Evolutionary conservation across 2,888 invertebrate genomes (phyloP).

Genomic region (Resseliella maxima): DNA sequence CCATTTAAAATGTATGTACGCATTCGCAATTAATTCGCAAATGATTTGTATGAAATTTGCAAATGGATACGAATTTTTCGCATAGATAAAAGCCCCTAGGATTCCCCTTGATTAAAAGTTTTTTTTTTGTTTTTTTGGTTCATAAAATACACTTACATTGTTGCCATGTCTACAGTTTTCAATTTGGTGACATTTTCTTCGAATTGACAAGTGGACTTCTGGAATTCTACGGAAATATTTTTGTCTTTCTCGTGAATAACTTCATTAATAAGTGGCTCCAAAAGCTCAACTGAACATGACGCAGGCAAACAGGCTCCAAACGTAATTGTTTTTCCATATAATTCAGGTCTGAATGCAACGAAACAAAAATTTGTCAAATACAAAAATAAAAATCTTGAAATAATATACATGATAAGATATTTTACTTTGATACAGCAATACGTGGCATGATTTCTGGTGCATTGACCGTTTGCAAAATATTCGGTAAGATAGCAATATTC

Average conservation of each 20-base stretch:
- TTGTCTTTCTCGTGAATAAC: not conserved
- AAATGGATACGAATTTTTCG: too few species aligned
- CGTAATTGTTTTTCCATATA: not conserved
- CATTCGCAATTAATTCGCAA: too few species aligned
- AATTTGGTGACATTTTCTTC: conserved; percentile 62
- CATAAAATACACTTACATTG: conserved; percentile 64
- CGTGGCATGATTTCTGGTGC: not conserved
- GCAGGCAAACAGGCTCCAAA: conserved; percentile 66
- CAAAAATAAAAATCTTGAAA: too few species aligned
- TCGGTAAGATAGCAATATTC: not conserved
- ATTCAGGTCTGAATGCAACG: not conserved
- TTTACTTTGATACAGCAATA: not conserved
- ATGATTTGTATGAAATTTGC: too few species aligned
- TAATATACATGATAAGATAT: too few species aligned
- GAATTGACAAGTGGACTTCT: conserved; percentile 62
- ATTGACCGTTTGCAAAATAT: not conserved
- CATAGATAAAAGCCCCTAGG: too few species aligned
- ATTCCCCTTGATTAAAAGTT: too few species aligned
- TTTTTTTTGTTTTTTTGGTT: too few species aligned
- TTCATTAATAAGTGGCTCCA: conserved; percentile 62
- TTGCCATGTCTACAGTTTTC: conserved; percentile 64
- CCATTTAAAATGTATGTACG: too few species aligned
- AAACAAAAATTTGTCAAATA: not conserved
- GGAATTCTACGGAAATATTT: conserved; percentile 56
- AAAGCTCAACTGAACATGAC: conserved; percentile 63